phyloP scores from a whole-genome alignment of 2,797 vertebrate species.

The Chaetophractus vellerosus region DNA sequence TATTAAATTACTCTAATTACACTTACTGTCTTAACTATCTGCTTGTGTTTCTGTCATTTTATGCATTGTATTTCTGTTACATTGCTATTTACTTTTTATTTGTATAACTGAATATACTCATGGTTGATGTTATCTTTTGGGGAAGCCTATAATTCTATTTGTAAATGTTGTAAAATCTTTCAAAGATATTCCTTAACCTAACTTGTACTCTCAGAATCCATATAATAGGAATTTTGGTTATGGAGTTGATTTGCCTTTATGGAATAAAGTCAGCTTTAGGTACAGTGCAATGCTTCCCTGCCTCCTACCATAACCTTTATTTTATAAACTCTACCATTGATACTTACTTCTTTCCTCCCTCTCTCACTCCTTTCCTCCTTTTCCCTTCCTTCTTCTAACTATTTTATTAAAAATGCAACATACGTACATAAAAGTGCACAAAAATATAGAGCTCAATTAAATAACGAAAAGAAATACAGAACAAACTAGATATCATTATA shows the following conservation, averaged over 20 bases:
- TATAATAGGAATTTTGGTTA: not conserved
- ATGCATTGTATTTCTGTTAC: not conserved
- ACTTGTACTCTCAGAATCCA: not conserved
- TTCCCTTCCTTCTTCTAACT: not conserved
- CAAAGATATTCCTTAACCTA: not conserved
- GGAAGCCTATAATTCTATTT: constrained; percentile 61
- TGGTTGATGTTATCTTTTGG: not conserved
- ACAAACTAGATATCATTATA: not conserved
- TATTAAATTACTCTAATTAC: constrained; percentile 53
- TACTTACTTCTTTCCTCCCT: not conserved
- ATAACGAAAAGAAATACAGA: not conserved
- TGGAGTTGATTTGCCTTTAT: not conserved
- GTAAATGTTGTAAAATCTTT: not conserved
- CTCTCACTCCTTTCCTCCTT: not conserved
- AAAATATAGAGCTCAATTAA: not conserved
- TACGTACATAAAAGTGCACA: not conserved
- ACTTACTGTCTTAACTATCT: not conserved
- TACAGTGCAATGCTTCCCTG: not conserved
- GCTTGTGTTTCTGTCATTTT: constrained; percentile 27
- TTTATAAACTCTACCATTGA: not conserved
- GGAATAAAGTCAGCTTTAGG: not conserved
- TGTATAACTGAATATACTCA: not conserved
- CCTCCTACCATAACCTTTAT: not conserved
- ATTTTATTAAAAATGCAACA: not conserved
- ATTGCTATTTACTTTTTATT: not conserved